Percentiles rank a stretch among this genome's conserved stretches.
phyloP scores from a whole-genome alignment of 2,888 invertebrate genomes.

The Acanthosoma haemorrhoidale region DNA sequence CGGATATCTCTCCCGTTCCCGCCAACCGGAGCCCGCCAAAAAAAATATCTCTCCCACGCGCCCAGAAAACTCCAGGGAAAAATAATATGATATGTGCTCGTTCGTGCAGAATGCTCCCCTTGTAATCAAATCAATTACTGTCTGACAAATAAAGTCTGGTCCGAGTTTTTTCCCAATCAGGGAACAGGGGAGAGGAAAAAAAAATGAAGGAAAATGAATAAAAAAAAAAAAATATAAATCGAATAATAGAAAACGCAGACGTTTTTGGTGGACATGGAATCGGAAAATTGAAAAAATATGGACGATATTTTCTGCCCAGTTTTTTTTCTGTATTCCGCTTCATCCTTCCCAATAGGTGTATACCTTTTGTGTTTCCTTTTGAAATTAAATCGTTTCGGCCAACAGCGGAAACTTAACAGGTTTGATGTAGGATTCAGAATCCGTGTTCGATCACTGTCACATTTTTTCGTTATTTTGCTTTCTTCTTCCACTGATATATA shows the following conservation, averaged over 20 bases:
- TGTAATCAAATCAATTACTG: conserved; percentile 13
- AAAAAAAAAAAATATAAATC: not conserved
- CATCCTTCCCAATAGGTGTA: conserved; percentile 11
- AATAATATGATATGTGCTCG: not conserved
- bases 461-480: too few species aligned
- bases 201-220: too few species aligned
- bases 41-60: not conserved
- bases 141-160: conserved; percentile 12
- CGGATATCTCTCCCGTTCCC: not conserved
- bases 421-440: not conserved
- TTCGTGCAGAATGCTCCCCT: not conserved
- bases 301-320: not conserved
- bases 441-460: not conserved
- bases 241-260: not conserved
- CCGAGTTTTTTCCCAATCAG: conserved; percentile 4
- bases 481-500: too few species aligned
- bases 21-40: too few species aligned
- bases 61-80: not conserved
- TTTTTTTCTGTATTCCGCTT: conserved; percentile 12
- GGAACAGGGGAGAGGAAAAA: not conserved
- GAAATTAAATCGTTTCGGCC: conserved; percentile 7
- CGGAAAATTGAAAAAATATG: conserved; percentile 12
- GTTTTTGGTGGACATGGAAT: not conserved
- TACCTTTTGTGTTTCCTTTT: conserved; percentile 10
- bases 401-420: not conserved